These are phyloP conservation scores for Porites australiensis DNA, from an alignment of 64 coral and sea anemone species.

Conservation along the genomic window DNA sequence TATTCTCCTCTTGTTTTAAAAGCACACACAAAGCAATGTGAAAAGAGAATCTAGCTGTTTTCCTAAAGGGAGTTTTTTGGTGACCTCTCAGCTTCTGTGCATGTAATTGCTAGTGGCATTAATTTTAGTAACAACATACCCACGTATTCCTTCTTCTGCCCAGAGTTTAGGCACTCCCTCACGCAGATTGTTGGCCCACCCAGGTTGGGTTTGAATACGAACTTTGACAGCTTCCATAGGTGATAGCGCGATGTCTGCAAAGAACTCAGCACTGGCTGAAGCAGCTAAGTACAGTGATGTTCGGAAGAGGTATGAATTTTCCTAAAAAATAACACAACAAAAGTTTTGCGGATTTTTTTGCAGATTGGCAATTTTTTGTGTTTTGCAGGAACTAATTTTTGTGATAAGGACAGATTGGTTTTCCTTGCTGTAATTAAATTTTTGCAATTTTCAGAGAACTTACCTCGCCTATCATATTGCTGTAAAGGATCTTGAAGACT, in stretches of 20 bases:
- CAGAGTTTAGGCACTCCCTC: slow-evolving; percentile 86
- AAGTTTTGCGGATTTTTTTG: too few species aligned
- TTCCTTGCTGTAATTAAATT: too few species aligned
- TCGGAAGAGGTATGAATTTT: slow-evolving; percentile 88
- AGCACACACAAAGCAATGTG: too few species aligned
- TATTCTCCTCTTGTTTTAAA: too few species aligned
- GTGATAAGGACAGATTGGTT: too few species aligned
- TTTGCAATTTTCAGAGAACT: not conserved
- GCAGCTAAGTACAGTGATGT: slow-evolving; percentile 96
- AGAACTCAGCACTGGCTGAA: slow-evolving; percentile 98
- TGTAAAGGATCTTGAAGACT: slow-evolving; percentile 98
- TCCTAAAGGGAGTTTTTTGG: too few species aligned
- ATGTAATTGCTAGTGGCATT: too few species aligned
- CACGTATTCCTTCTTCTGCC: slow-evolving; percentile 87
- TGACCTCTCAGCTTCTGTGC: too few species aligned
- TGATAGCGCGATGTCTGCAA: slow-evolving; percentile 96
- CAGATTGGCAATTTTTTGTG: too few species aligned
- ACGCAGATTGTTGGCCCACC: slow-evolving; percentile 93
- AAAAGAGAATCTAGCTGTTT: too few species aligned
- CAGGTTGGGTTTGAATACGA: slow-evolving; percentile 95
- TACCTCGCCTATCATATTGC: slow-evolving; percentile 97
- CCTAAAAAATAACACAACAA: slow-evolving; percentile 41
- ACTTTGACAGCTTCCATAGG: slow-evolving; percentile 99
- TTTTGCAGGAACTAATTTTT: too few species aligned
- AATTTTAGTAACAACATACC: slow-evolving; percentile 47